Evolutionary conservation across 2,113 vertebrate genomes (phyloP).

Genomic region (Crotalus tigris): DNA sequence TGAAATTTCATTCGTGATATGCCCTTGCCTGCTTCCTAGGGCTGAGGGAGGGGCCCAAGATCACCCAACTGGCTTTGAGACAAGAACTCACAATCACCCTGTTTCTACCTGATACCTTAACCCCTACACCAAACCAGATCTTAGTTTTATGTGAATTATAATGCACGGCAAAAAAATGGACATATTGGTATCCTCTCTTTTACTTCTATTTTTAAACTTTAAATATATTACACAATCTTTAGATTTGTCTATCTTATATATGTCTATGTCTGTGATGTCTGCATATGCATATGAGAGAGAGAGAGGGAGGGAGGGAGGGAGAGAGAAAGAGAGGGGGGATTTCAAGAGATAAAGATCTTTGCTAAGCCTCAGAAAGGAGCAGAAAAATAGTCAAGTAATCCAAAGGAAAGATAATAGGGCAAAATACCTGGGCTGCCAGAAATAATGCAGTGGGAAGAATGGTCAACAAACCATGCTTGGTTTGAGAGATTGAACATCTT

Average conservation of each 20-base stretch:
- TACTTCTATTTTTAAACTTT: neutral
- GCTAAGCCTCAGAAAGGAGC: neutral
- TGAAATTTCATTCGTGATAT: neutral
- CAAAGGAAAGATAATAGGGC: neutral
- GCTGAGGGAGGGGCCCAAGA: neutral
- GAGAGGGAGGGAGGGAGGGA: no score
- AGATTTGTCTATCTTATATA: neutral
- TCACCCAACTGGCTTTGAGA: neutral
- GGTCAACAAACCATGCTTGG: neutral
- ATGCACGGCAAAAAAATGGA: neutral
- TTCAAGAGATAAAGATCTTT: neutral
- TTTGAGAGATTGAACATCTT: neutral
- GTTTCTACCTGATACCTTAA: neutral
- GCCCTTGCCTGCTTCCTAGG: neutral
- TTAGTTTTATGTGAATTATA: neutral
- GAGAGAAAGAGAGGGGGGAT: neutral
- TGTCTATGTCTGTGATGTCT: neutral
- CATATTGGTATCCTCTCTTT: neutral
- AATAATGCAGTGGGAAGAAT: neutral
- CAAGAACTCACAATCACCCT: neutral
- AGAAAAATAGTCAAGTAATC: neutral
- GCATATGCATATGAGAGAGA: neutral
- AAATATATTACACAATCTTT: neutral
- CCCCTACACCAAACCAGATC: neutral
- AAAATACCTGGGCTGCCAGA: neutral